phyloP scores from a whole-genome alignment of 2,888 invertebrate genomes.

The Pycnomerus fuliginosus region DNA sequence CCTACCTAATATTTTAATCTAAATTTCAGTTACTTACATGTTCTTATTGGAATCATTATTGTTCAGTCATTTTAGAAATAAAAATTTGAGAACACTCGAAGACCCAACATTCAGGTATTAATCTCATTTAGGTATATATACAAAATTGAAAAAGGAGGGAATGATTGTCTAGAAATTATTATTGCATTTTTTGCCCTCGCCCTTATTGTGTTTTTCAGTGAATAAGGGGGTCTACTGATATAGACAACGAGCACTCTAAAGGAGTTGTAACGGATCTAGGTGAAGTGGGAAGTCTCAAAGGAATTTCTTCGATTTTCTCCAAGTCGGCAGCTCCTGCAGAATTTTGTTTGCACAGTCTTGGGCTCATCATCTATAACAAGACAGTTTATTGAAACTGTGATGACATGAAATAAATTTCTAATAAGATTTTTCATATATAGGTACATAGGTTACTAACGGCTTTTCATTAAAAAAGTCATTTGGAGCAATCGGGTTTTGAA shows the following conservation, averaged over 20 bases:
- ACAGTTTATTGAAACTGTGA: neutral
- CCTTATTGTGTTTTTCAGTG: constrained; percentile 31
- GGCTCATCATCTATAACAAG: constrained; percentile 30
- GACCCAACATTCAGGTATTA: no score
- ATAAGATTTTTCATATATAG: no score
- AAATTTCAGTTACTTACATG: no score
- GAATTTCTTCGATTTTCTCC: constrained; percentile 68
- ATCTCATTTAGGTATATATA: no score
- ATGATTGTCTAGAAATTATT: constrained; percentile 38
- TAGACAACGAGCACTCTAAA: constrained; percentile 48
- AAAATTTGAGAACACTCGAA: no score
- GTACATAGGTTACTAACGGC: no score
- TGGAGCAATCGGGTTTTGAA: no score
- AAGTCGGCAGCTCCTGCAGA: constrained; percentile 69
- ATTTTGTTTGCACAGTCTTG: constrained; percentile 64
- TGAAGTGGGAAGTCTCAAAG: constrained; percentile 11
- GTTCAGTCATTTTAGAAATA: neutral
- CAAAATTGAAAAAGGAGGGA: constrained; percentile 7
- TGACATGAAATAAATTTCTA: constrained; percentile 1
- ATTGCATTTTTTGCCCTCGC: constrained; percentile 26
- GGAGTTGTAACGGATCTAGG: constrained; percentile 36
- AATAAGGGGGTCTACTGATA: constrained; percentile 50
- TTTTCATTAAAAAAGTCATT: no score
- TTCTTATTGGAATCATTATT: no score
- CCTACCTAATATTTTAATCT: no score